Conservation (phyloP, 1,140 invertebrate genomes). For the Elymnias hypermnestra region DNA sequence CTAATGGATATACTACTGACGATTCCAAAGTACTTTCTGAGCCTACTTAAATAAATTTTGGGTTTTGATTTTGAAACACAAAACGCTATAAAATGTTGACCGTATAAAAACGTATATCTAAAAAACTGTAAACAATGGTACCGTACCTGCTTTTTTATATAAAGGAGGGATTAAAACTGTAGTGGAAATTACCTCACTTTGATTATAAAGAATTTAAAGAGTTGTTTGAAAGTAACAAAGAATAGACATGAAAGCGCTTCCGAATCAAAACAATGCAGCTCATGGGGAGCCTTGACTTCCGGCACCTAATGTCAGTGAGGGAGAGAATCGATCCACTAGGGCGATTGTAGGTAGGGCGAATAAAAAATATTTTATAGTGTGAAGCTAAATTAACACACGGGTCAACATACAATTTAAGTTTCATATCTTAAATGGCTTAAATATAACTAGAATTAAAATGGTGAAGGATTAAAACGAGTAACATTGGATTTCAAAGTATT, state of each 20-base stretch:
- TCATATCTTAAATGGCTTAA: too few species aligned
- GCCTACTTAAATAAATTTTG: too few species aligned
- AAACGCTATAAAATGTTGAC: too few species aligned
- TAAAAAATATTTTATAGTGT: background rate
- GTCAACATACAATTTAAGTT: too few species aligned
- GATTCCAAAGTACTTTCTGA: too few species aligned
- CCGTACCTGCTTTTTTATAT: background rate
- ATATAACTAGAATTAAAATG: too few species aligned
- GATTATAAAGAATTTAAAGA: constrained; percentile 18
- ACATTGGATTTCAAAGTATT: too few species aligned
- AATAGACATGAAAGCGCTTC: constrained; percentile 22
- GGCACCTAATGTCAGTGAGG: constrained; percentile 21
- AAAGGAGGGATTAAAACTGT: background rate
- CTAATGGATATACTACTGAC: too few species aligned
- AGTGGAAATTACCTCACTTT: constrained; percentile 18
- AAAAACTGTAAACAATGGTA: too few species aligned
- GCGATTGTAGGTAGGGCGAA: constrained; percentile 10
- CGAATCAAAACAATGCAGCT: constrained; percentile 25
- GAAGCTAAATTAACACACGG: background rate
- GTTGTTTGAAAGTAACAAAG: constrained; percentile 19
- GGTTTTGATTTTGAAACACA: too few species aligned
- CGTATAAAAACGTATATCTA: too few species aligned
- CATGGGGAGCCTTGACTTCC: constrained; percentile 23
- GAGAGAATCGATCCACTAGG: constrained; percentile 19
- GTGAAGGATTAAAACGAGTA: too few species aligned